phyloP scores from a whole-genome alignment of 37 sponge, comb jelly and placozoan genomes.

The Oopsacas minuta region DNA sequence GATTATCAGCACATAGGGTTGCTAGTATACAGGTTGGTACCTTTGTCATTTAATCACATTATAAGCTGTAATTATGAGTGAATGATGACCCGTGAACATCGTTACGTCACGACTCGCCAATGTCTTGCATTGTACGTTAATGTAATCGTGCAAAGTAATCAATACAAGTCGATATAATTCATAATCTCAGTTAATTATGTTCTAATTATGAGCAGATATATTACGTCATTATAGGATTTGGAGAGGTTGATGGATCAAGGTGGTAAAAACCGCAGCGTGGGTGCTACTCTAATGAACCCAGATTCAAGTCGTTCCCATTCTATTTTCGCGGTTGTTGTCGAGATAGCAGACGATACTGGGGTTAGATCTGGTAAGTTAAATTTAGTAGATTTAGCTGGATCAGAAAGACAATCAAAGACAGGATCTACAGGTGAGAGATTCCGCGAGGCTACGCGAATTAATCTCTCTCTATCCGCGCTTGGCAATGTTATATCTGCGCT shows the following conservation, averaged over 20 bases:
- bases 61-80: not conserved
- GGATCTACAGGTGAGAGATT: conserved; percentile 81
- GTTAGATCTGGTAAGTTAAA: conserved; percentile 70
- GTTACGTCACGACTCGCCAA: not conserved
- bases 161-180: not conserved
- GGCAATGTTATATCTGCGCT: conserved; percentile 97
- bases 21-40: conserved; percentile 15
- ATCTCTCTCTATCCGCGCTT: conserved; percentile 94
- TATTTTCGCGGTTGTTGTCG: conserved; percentile 85
- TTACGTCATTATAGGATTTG: conserved; percentile 38
- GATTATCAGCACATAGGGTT: conserved; percentile 60
- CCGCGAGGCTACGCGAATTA: conserved; percentile 94
- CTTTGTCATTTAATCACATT: not conserved
- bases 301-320: conserved; percentile 97
- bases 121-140: not conserved
- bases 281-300: conserved; percentile 93
- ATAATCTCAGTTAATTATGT: not conserved
- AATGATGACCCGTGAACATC: too few species aligned
- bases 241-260: conserved; percentile 73
- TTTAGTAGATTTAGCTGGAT: conserved; percentile 93
- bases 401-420: conserved; percentile 89
- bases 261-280: conserved; percentile 73
- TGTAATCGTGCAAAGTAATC: not conserved
- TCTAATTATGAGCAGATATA: not conserved
- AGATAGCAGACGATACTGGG: conserved; percentile 40